These are phyloP conservation scores for Mystacornis crossleyi DNA, from an alignment of 2,113 vertebrate species.

Conservation along the genomic window DNA sequence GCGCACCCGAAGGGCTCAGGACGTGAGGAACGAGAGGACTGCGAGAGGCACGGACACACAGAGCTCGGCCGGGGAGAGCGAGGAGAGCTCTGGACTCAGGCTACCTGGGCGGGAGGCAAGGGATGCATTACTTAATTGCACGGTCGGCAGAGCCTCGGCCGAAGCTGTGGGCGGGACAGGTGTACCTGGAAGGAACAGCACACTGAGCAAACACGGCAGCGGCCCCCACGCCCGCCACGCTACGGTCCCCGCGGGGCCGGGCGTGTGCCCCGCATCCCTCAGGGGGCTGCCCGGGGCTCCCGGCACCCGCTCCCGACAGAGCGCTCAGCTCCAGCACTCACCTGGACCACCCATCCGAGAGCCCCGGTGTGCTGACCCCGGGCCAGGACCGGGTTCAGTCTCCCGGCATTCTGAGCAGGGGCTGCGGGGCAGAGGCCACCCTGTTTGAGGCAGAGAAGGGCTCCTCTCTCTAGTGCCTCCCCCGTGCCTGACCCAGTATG, in stretches of 20 bases:
- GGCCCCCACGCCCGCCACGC: neutral
- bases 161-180: neutral
- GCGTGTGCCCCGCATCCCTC: neutral
- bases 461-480: neutral
- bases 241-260: neutral
- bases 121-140: constrained; percentile 4
- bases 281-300: neutral
- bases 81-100: neutral
- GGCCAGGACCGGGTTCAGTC: rapidly evolving
- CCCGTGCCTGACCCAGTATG: neutral
- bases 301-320: rapidly evolving
- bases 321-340: neutral
- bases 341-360: neutral
- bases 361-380: rapidly evolving
- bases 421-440: neutral
- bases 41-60: neutral
- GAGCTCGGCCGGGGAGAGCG: neutral
- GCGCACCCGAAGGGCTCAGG: rapidly evolving
- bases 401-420: rapidly evolving
- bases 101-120: constrained; percentile 38
- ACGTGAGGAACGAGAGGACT: neutral
- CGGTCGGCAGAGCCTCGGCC: constrained; percentile 16
- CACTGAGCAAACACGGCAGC: constrained; percentile 9
- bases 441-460: neutral
- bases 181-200: constrained; percentile 59